Base-by-base conservation (phyloP, 2,888 invertebrate genomes). In the Pantelozetes paolii region DNA sequence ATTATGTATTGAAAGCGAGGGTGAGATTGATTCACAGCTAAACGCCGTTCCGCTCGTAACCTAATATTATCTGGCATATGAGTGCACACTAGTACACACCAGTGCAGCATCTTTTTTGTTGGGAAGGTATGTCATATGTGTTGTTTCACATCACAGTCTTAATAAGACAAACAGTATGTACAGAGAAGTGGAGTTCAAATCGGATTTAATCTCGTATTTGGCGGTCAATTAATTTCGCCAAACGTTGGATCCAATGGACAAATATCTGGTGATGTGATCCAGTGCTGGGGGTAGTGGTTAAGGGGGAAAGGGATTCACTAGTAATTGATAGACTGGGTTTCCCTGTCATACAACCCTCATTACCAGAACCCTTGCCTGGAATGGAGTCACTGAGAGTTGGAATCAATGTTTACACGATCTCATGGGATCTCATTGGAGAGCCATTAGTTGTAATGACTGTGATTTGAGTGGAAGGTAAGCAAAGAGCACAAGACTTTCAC, bases 401-500 rank as follows among this genome's bases (percentile, higher is more conserved):
- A 62, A 62, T 62, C 59, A 62, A 30, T 62, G 59, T 62, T 62
- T 62, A 62, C 59, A 62, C 59, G 59, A 62, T 62, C 59, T 62
- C 59, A 62, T 20, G 59, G n/a, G n/a, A n/a, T n/a, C n/a, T n/a
- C n/a, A n/a, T n/a, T n/a, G 59, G 59, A 54, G 28, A 62, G 11
- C 59, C 59, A 62, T 62, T 62, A 62, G 59, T 62, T 62, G 9
- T 62, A 62, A 62, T 62, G 59, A 62, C 59, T 62, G 30, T 62
- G 26, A 62, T 62, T 62, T 62, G n/a, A 30, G 13, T 9, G 28
- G 59, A 62, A 62, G 59, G 59, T 62, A 62, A 62, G 30, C 57
- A 62, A 30, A 62, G 30, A 62, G 28, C 30, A 6, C 1, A 30
- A 26, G 26, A 18, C 18, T 62, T 62, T 8, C 2, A 32, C 28